Percentiles rank a stretch among this genome's conserved stretches.
Evolutionary conservation across 2,888 invertebrate species (phyloP).

Genomic region (Prosapia bicincta): DNA sequence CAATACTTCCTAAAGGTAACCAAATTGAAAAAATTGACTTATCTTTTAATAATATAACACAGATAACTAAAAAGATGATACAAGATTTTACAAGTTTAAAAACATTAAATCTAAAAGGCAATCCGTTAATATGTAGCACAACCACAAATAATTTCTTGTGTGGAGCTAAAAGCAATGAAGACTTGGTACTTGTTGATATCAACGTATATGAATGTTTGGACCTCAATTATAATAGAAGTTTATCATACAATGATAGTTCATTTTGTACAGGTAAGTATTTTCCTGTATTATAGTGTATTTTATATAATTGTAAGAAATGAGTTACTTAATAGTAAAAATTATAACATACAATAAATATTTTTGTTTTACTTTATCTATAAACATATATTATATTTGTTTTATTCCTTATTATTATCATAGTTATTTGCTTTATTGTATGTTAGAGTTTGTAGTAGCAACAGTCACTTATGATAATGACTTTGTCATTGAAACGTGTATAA

Average conservation of each 20-base stretch:
- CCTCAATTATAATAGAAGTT: not conserved
- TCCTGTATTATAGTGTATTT: too few relatives aligned
- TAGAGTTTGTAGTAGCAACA: too few relatives aligned
- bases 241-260: not conserved
- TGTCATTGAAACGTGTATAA: too few relatives aligned
- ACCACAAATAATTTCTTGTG: slow-evolving; percentile 50
- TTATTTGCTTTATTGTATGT: too few relatives aligned
- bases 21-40: slow-evolving; percentile 50
- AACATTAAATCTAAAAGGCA: slow-evolving; percentile 53
- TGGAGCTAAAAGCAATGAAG: slow-evolving; percentile 27
- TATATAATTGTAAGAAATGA: too few relatives aligned
- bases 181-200: not conserved
- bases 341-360: too few relatives aligned
- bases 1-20: slow-evolving; percentile 46
- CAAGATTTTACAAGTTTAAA: slow-evolving; percentile 51
- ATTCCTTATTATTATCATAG: too few relatives aligned
- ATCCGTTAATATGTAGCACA: slow-evolving; percentile 57
- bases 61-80: slow-evolving; percentile 55
- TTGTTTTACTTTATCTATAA: too few relatives aligned
- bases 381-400: too few relatives aligned
- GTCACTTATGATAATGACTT: too few relatives aligned
- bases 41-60: slow-evolving; percentile 54
- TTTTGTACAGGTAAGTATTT: slow-evolving; percentile 39
- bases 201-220: not conserved
- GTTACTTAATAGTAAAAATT: too few relatives aligned